Conservation (phyloP, 92 coral and sea anemone species). For the Epizoanthus fatuus region DNA sequence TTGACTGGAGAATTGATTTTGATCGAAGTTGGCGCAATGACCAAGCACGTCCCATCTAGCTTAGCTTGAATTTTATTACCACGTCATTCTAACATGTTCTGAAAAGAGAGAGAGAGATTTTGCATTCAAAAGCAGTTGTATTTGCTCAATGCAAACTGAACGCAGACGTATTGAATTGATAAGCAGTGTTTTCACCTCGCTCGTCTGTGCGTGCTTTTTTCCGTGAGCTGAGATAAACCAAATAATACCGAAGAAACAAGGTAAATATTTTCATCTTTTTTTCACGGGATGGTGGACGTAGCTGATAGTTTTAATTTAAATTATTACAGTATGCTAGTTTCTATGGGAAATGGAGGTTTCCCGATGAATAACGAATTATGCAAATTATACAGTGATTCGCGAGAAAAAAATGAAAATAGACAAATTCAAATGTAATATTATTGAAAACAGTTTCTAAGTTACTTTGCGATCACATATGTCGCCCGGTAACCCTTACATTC, state of each 20-base stretch:
- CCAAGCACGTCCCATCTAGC: not conserved
- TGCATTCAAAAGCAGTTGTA: not conserved
- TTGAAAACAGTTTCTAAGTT: not conserved
- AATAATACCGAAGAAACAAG: not conserved
- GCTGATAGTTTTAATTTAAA: not conserved
- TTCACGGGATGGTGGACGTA: not conserved
- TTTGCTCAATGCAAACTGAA: constrained; percentile 25
- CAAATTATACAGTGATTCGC: not conserved
- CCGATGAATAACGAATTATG: constrained; percentile 26
- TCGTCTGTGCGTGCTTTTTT: not conserved
- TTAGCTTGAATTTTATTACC: constrained; percentile 22
- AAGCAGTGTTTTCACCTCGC: constrained; percentile 6
- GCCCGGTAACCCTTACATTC: not conserved
- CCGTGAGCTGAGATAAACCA: not conserved
- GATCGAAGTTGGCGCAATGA: not conserved
- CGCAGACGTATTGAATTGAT: constrained; percentile 31
- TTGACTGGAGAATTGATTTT: not conserved
- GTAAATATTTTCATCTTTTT: not conserved
- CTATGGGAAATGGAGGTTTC: constrained; percentile 15
- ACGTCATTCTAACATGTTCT: constrained; percentile 14
- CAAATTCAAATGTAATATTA: not conserved
- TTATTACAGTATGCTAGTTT: not conserved
- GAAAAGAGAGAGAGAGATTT: constrained; percentile 9
- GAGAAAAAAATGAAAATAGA: not conserved
- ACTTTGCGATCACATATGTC: not conserved